Percentiles rank a stretch among this genome's conserved stretches.
Conservation (phyloP, 2,113 vertebrate species). For the Meriones unguiculatus region DNA sequence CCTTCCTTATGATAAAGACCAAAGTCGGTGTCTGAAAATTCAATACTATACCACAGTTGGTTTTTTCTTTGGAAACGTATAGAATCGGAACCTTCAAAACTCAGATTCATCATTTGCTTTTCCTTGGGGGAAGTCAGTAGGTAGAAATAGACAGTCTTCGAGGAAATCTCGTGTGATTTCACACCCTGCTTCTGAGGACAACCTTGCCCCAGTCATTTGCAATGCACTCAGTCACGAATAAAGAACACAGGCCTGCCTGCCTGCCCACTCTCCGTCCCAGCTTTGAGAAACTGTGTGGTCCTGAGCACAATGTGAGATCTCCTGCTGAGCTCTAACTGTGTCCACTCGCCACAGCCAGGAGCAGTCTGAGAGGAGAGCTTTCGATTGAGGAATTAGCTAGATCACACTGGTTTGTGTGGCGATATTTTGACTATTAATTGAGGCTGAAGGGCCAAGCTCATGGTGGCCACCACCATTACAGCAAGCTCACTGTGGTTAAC, state of each 20-base stretch:
- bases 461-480: not conserved
- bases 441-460: not conserved
- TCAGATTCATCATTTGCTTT: not conserved
- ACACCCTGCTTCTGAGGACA: not conserved
- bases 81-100: slow-evolving; percentile 33
- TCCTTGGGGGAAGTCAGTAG: not conserved
- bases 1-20: not conserved
- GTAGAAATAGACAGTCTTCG: not conserved
- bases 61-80: not conserved
- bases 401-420: not conserved
- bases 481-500: not conserved
- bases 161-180: not conserved
- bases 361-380: not conserved
- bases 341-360: too few species aligned
- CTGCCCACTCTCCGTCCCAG: not conserved
- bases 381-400: not conserved
- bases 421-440: not conserved
- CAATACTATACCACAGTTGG: not conserved
- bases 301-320: rapidly evolving
- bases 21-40: not conserved
- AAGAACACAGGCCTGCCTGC: not conserved
- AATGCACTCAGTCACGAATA: not conserved
- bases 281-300: rapidly evolving
- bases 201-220: too few species aligned
- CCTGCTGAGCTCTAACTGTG: not conserved